Percentiles rank a stretch among this genome's conserved stretches.
Evolutionary conservation across 1,140 invertebrate species (phyloP).

Genomic region (Psilanteris sp.): DNA sequence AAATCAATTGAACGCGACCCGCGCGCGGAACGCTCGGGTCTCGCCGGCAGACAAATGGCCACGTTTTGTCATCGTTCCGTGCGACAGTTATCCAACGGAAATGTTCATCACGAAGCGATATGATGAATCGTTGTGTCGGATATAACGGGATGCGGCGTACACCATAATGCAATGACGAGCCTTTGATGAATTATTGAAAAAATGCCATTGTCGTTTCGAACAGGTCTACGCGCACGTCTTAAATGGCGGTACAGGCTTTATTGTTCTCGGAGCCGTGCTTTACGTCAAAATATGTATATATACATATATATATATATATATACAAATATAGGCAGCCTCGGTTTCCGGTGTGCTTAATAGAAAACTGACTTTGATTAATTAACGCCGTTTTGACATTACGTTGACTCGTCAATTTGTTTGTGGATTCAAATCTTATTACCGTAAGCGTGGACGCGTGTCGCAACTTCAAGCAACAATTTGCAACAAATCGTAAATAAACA

Average conservation of each 20-base stretch:
- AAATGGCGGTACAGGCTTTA: background rate
- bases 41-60: conserved; percentile 49
- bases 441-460: no score
- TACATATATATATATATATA: no score
- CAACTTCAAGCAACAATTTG: no score
- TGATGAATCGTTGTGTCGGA: conserved; percentile 31
- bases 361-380: no score
- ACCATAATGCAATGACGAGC: conserved; percentile 15
- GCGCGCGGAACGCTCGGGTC: conserved; percentile 8
- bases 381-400: no score
- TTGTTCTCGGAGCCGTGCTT: background rate
- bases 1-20: conserved; percentile 19
- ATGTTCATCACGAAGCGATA: conserved; percentile 39
- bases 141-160: conserved; percentile 33
- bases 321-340: no score
- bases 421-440: no score
- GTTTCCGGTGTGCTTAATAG: no score
- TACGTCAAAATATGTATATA: background rate
- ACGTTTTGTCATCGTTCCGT: conserved; percentile 44
- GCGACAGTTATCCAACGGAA: conserved; percentile 56
- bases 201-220: conserved; percentile 33
- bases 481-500: no score
- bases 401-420: no score
- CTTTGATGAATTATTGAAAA: conserved; percentile 39
- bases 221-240: background rate